Conservation (phyloP, 2,113 vertebrate species). For the Phylloscopus trochilus region DNA sequence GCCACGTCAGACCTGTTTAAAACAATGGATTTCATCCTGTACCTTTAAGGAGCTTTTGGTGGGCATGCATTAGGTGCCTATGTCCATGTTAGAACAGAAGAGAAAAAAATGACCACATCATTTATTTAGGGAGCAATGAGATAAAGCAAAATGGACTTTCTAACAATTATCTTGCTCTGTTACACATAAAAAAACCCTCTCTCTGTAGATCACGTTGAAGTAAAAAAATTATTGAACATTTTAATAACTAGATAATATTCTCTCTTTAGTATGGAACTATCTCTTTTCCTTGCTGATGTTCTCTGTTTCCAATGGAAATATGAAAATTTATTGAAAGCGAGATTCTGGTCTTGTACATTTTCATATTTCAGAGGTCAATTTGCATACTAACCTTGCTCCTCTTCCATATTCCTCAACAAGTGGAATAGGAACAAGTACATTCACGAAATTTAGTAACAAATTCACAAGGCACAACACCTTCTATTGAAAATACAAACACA, state of each 20-base stretch:
- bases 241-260: background rate
- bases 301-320: constrained; percentile 15
- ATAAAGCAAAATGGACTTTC: background rate
- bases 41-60: background rate
- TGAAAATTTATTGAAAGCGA: background rate
- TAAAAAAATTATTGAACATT: background rate
- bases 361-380: background rate
- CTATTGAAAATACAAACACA: background rate
- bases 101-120: background rate
- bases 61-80: background rate
- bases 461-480: background rate
- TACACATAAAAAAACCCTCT: accelerated
- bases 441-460: background rate
- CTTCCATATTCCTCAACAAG: background rate
- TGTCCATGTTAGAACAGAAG: background rate
- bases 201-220: background rate
- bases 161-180: background rate
- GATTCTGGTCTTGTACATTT: background rate
- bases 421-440: background rate
- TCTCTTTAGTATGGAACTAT: background rate
- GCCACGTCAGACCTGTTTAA: background rate
- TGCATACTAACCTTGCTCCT: background rate
- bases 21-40: background rate
- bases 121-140: background rate
- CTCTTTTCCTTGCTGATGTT: background rate